These are phyloP conservation scores for Mythimna pallens DNA, from an alignment of 2,888 invertebrate genomes.

Conservation along the genomic window DNA sequence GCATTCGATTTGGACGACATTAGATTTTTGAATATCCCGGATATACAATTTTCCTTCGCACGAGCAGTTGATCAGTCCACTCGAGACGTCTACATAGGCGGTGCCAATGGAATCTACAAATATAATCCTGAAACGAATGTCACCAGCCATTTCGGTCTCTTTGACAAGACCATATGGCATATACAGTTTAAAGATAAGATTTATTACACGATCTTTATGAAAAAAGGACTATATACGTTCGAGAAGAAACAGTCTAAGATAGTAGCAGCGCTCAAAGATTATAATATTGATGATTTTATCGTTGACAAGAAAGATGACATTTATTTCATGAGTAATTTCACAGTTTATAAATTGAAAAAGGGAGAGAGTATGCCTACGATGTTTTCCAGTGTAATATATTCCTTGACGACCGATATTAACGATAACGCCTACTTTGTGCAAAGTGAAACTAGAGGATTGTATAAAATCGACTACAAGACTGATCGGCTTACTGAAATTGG, in stretches of 20 bases:
- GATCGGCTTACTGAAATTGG: conserved; percentile 73
- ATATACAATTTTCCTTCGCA: conserved; percentile 78
- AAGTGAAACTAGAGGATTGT: conserved; percentile 75
- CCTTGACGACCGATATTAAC: conserved; percentile 75
- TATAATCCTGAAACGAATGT: conserved; percentile 71
- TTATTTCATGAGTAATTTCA: conserved; percentile 77
- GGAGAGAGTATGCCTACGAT: conserved; percentile 69
- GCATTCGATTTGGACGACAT: conserved; percentile 77
- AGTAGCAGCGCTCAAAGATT: conserved; percentile 71
- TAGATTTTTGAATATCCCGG: conserved; percentile 70
- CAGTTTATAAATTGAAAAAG: conserved; percentile 74
- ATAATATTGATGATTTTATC: conserved; percentile 80
- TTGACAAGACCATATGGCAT: conserved; percentile 79
- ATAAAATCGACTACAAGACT: conserved; percentile 74
- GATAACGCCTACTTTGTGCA: conserved; percentile 78
- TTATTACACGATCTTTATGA: conserved; percentile 75
- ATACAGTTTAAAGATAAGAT: conserved; percentile 78
- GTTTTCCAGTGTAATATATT: conserved; percentile 76
- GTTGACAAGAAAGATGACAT: conserved; percentile 78
- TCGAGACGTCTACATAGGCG: conserved; percentile 77
- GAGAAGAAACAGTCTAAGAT: conserved; percentile 71
- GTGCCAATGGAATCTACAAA: conserved; percentile 76
- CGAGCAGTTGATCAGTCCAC: conserved; percentile 77
- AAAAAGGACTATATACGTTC: conserved; percentile 73
- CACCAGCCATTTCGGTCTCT: conserved; percentile 70